phyloP scores from a whole-genome alignment of 35 echinoderm and acorn worm genomes.

The Strongylocentrotus purpuratus region DNA sequence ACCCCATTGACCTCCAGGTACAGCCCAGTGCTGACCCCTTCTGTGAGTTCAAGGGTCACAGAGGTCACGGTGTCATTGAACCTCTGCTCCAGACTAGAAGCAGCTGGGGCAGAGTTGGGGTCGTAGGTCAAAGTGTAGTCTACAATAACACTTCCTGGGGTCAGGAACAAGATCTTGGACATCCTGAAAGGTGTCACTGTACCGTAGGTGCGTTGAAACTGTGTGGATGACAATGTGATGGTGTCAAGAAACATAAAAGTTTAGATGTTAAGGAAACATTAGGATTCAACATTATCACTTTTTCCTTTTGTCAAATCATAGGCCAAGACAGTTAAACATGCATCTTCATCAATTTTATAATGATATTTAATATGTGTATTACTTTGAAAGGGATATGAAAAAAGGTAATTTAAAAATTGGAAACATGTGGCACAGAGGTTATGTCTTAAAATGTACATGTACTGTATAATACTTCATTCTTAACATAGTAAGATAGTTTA shows the following conservation, averaged over 20 bases:
- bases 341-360: no score
- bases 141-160: constrained; percentile 21
- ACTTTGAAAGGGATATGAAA: no score
- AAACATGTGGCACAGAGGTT: no score
- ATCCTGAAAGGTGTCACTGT: neutral
- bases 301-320: no score
- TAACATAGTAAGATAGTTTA: no score
- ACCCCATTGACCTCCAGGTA: constrained; percentile 25
- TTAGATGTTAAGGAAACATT: no score
- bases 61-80: constrained; percentile 36
- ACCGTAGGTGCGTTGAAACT: constrained; percentile 7
- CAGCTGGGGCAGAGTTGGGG: neutral
- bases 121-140: constrained; percentile 45
- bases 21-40: constrained; percentile 27
- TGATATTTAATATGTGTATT: no score
- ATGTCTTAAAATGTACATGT: no score
- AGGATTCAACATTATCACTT: no score
- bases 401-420: no score
- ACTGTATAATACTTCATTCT: no score
- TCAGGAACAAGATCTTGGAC: constrained; percentile 21
- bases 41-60: neutral
- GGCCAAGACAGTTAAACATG: no score
- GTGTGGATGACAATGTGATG: neutral
- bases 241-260: neutral
- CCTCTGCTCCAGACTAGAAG: neutral